A percentile compares a stretch with the other conserved stretches of the same genome.
phyloP scores from a whole-genome alignment of 2,113 vertebrate genomes.

The Microtus oregoni region DNA sequence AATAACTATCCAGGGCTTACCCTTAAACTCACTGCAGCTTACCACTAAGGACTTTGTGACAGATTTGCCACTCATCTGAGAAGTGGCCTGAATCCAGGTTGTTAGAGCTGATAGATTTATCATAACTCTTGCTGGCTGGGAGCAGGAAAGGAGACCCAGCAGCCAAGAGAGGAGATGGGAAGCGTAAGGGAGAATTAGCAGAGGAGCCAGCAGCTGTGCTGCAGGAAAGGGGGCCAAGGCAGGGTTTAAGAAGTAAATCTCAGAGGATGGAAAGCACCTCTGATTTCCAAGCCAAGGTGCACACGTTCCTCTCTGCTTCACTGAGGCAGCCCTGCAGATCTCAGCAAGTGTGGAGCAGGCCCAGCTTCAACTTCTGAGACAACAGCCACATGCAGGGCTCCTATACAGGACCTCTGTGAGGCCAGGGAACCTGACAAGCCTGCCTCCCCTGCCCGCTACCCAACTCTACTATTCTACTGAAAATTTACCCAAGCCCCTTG shows the following conservation, averaged over 20 bases:
- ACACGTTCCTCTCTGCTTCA: not conserved
- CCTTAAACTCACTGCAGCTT: constrained; percentile 74
- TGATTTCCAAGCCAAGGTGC: not conserved
- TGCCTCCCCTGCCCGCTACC: not conserved
- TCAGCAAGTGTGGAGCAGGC: not conserved
- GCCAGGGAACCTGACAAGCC: not conserved
- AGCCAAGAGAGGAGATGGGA: not conserved
- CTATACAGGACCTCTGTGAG: not conserved
- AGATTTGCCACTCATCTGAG: constrained; percentile 71
- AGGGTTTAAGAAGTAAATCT: not conserved
- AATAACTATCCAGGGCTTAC: constrained; percentile 74
- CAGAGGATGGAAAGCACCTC: not conserved
- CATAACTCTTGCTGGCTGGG: constrained; percentile 48
- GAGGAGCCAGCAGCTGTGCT: not conserved
- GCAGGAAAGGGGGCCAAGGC: not conserved
- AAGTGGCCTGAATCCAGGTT: constrained; percentile 71
- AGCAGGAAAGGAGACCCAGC: not conserved
- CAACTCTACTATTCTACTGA: not conserved
- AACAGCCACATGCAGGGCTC: fast-evolving
- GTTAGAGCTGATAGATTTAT: constrained; percentile 62
- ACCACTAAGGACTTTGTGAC: constrained; percentile 74
- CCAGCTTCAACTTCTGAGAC: not conserved
- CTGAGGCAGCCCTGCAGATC: not conserved
- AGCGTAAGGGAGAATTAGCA: not conserved
- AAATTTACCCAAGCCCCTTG: fast-evolving